These are phyloP conservation scores for Lampris megalopsis DNA, from an alignment of 2,113 vertebrate genomes.

Conservation along the genomic window DNA sequence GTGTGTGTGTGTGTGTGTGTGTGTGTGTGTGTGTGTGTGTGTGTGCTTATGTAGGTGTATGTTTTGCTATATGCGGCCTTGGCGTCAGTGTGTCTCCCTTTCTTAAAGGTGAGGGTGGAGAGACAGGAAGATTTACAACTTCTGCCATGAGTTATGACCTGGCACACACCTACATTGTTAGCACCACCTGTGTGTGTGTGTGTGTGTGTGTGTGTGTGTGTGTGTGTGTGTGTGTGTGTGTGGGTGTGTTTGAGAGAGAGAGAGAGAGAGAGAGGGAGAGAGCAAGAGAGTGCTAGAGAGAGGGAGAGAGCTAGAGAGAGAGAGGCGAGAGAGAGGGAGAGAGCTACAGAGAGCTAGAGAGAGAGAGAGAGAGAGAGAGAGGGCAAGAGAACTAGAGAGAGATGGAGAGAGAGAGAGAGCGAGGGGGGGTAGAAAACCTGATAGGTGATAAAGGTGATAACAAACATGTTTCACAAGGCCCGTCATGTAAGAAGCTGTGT, in stretches of 20 bases:
- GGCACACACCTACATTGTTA: constrained; percentile 57
- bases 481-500: not conserved
- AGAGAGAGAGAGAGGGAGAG: too few relatives aligned
- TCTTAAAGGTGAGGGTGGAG: constrained; percentile 72
- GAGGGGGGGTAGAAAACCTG: constrained; percentile 2
- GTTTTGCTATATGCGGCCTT: constrained; percentile 57
- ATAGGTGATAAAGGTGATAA: constrained; percentile 17
- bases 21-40: constrained; percentile 53
- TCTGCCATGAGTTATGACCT: constrained; percentile 64
- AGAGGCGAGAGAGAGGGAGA: too few relatives aligned
- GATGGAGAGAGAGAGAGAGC: not conserved
- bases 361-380: not conserved
- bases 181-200: constrained; percentile 31
- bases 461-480: constrained; percentile 36
- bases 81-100: constrained; percentile 81
- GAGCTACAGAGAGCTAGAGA: too few relatives aligned
- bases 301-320: too few relatives aligned
- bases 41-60: constrained; percentile 38
- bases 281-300: too few relatives aligned
- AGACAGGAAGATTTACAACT: constrained; percentile 74
- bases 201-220: constrained; percentile 29
- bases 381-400: too few relatives aligned
- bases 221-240: constrained; percentile 22
- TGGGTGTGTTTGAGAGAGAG: not conserved
- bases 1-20: constrained; percentile 49